Conservation (phyloP, 2,888 invertebrate genomes). For the Parochlus steinenii region DNA sequence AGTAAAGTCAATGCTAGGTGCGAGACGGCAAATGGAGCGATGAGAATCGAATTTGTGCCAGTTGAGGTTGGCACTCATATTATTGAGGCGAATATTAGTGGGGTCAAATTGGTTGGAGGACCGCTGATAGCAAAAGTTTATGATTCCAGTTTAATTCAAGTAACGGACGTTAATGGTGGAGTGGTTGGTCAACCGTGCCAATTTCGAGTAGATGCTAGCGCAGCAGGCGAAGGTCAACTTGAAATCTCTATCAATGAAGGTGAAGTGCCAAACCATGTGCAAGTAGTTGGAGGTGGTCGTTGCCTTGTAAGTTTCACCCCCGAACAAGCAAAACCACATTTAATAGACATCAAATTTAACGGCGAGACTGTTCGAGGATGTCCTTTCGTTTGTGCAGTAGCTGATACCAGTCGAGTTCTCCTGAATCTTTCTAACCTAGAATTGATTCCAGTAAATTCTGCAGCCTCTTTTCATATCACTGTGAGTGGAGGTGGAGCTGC, state of each 20-base stretch:
- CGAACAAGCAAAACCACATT: constrained; percentile 75
- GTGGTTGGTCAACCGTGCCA: constrained; percentile 92
- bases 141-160: constrained; percentile 83
- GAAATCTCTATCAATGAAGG: constrained; percentile 99
- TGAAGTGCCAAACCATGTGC: constrained; percentile 95
- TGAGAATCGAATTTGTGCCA: constrained; percentile 83
- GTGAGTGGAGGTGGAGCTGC: constrained; percentile 51
- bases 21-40: constrained; percentile 64
- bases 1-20: constrained; percentile 67
- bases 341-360: constrained; percentile 92
- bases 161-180: constrained; percentile 85
- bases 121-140: constrained; percentile 89
- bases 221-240: constrained; percentile 96
- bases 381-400: constrained; percentile 74
- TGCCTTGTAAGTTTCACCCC: constrained; percentile 91
- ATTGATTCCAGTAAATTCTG: constrained; percentile 67
- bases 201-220: constrained; percentile 95
- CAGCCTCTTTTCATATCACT: constrained; percentile 63
- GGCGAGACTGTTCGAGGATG: constrained; percentile 85
- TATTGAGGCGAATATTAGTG: constrained; percentile 79
- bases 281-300: constrained; percentile 87
- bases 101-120: constrained; percentile 76
- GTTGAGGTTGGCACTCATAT: constrained; percentile 89
- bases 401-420: constrained; percentile 60
- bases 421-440: constrained; percentile 60